Evolutionary conservation across 2,888 invertebrate genomes (phyloP).

Genomic region (Resseliella maxima): DNA sequence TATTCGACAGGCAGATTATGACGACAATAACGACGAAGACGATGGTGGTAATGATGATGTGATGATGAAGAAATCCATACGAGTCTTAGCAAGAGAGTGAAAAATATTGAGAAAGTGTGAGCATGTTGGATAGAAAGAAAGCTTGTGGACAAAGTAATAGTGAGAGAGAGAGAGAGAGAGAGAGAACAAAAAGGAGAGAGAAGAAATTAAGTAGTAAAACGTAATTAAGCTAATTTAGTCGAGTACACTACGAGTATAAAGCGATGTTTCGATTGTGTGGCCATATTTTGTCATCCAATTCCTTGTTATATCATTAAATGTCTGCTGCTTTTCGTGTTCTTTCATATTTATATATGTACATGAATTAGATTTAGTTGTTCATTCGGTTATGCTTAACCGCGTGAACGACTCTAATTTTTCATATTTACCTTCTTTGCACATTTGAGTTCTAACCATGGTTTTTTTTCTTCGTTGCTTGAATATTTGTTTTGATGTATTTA

Average conservation of each 20-base stretch:
- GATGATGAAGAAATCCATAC: too few relatives aligned
- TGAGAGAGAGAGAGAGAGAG: not conserved
- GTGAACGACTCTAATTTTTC: not conserved
- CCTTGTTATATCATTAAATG: not conserved
- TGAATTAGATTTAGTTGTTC: not conserved
- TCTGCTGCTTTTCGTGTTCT: not conserved
- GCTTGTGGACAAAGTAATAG: not conserved
- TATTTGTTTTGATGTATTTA: too few relatives aligned
- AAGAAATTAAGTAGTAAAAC: slow-evolving; percentile 24
- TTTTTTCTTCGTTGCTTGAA: too few relatives aligned
- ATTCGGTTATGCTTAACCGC: not conserved
- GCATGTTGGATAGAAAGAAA: too few relatives aligned
- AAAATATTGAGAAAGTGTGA: not conserved
- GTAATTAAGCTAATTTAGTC: slow-evolving; percentile 32
- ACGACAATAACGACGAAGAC: not conserved
- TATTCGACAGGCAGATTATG: slow-evolving; percentile 24
- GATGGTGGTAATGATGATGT: not conserved
- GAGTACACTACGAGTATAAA: slow-evolving; percentile 1
- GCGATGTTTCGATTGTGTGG: not conserved
- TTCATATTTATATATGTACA: not conserved
- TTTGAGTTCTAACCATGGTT: not conserved
- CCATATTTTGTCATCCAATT: not conserved
- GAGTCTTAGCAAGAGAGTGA: too few relatives aligned
- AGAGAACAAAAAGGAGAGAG: not conserved
- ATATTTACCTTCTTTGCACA: not conserved